A percentile compares a stretch with the other conserved stretches of the same genome.
Evolutionary conservation across 2,888 invertebrate genomes (phyloP).

Genomic region (Eumacrocentrus americanus): DNA sequence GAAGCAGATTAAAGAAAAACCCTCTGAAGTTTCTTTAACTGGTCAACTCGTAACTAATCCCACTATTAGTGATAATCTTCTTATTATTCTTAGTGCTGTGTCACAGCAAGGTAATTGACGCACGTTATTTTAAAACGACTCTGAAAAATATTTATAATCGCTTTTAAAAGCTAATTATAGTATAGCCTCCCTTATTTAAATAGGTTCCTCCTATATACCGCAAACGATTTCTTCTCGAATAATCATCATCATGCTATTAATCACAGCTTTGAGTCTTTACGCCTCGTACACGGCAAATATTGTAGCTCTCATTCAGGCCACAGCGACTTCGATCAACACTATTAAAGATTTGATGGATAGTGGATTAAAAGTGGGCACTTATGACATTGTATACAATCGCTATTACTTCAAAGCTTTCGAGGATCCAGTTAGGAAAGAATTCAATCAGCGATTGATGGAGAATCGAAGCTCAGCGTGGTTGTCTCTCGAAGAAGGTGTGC

Average conservation of each 20-base stretch:
- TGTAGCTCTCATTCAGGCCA: conserved; percentile 75
- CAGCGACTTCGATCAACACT: conserved; percentile 71
- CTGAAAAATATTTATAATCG: not conserved
- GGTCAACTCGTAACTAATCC: conserved; percentile 37
- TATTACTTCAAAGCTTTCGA: conserved; percentile 72
- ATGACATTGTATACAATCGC: conserved; percentile 73
- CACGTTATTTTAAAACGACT: not conserved
- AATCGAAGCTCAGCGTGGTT: conserved; percentile 67
- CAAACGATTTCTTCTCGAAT: conserved; percentile 63
- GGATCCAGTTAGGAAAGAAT: conserved; percentile 68
- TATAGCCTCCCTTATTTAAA: too few relatives aligned
- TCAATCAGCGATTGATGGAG: conserved; percentile 71
- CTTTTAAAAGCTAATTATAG: too few relatives aligned
- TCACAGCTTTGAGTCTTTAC: conserved; percentile 73
- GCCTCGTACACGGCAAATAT: conserved; percentile 80
- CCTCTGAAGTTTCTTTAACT: conserved; percentile 13
- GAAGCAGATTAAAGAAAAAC: conserved; percentile 30
- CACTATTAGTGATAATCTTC: conserved; percentile 64
- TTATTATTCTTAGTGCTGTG: conserved; percentile 68
- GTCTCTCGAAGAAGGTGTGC: conserved; percentile 69
- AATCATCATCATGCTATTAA: conserved; percentile 69
- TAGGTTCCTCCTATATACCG: conserved; percentile 59
- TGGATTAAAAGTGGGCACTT: conserved; percentile 70
- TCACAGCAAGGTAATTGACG: conserved; percentile 68
- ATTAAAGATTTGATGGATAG: conserved; percentile 71